These are phyloP conservation scores for Lithosia quadra DNA, from an alignment of 2,888 invertebrate genomes.

Conservation along the genomic window DNA sequence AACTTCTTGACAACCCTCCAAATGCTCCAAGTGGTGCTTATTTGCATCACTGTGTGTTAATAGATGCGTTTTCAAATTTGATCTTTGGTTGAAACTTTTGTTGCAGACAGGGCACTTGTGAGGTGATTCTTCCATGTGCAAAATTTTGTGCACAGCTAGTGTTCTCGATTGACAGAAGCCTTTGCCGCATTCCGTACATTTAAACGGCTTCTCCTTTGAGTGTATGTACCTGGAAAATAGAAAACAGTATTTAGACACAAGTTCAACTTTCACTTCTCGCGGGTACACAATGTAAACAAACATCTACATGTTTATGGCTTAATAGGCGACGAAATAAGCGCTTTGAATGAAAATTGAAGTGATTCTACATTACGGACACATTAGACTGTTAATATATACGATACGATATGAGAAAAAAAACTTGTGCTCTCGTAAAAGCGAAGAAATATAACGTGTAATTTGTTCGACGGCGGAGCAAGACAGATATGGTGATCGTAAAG, in stretches of 20 bases:
- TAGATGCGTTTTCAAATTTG: conserved; percentile 96
- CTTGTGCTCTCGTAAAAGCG: conserved; percentile 81
- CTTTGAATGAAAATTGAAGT: conserved; percentile 70
- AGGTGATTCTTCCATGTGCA: conserved; percentile 97
- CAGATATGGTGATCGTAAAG: conserved; percentile 86
- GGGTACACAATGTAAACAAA: conserved; percentile 67
- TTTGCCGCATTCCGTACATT: conserved; percentile 98
- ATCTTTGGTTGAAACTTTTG: conserved; percentile 96
- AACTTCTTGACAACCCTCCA: conserved; percentile 84
- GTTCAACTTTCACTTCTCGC: conserved; percentile 64
- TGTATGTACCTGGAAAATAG: conserved; percentile 95
- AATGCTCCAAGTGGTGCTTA: conserved; percentile 81
- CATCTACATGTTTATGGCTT: conserved; percentile 64
- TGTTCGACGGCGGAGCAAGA: conserved; percentile 83
- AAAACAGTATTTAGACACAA: conserved; percentile 65
- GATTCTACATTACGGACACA: conserved; percentile 71
- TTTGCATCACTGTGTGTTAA: conserved; percentile 93
- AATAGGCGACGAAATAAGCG: conserved; percentile 64
- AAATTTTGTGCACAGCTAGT: conserved; percentile 97
- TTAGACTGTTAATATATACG: conserved; percentile 76
- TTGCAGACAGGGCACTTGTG: conserved; percentile 97
- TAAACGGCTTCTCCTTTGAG: conserved; percentile 99
- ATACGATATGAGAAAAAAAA: conserved; percentile 73
- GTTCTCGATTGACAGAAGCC: conserved; percentile 99
- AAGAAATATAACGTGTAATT: conserved; percentile 86